phyloP scores from a whole-genome alignment of 37 sponge, comb jelly and placozoan genomes.

The Oscarella lobularis region DNA sequence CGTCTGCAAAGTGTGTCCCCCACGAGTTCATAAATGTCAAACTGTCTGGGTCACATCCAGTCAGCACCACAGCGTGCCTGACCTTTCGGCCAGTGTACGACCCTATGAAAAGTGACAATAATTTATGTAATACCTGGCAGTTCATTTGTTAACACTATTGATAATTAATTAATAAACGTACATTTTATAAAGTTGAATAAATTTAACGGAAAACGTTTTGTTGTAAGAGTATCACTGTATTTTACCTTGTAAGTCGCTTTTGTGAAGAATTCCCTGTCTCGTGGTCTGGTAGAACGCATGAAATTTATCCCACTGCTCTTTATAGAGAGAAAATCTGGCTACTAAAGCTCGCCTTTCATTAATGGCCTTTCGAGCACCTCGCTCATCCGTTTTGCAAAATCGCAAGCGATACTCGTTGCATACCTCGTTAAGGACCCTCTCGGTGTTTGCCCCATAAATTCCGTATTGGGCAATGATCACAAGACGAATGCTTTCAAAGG shows the following conservation, averaged over 20 bases:
- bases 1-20: slow-evolving; percentile 16
- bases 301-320: slow-evolving; percentile 14
- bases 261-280: slow-evolving; percentile 8
- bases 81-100: too few species aligned
- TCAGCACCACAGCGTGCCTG: slow-evolving; percentile 33
- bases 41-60: slow-evolving; percentile 10
- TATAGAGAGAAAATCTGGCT: slow-evolving; percentile 12
- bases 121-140: too few species aligned
- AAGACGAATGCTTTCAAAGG: slow-evolving; percentile 19
- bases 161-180: too few species aligned
- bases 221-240: too few species aligned
- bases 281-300: slow-evolving; percentile 8
- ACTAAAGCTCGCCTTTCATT: slow-evolving; percentile 18
- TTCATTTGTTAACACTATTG: too few species aligned
- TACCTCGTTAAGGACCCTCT: slow-evolving; percentile 19
- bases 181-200: too few species aligned
- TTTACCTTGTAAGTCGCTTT: slow-evolving; percentile 8
- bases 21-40: slow-evolving; percentile 27
- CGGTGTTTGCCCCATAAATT: slow-evolving; percentile 15
- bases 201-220: too few species aligned
- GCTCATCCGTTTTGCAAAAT: slow-evolving; percentile 19
- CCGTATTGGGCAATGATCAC: slow-evolving; percentile 22
- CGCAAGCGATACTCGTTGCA: slow-evolving; percentile 34
- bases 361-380: slow-evolving; percentile 22
- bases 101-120: too few species aligned